Evolutionary conservation across 2,888 invertebrate species (phyloP).

Genomic region (Troides helena): DNA sequence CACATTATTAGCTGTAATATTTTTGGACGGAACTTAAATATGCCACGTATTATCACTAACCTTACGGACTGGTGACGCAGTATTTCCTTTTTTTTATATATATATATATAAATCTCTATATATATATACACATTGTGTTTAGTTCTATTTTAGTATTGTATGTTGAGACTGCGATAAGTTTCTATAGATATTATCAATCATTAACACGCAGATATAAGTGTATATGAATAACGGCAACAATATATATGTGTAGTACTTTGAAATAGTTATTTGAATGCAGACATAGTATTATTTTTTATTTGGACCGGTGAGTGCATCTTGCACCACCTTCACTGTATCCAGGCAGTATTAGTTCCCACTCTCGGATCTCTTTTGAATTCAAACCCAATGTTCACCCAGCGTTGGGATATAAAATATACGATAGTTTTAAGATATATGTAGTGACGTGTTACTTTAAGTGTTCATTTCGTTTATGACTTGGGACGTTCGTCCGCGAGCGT

Average conservation of each 20-base stretch:
- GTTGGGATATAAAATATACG: conserved; percentile 76
- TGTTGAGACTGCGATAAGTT: no score
- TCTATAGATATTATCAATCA: no score
- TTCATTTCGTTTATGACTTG: conserved; percentile 68
- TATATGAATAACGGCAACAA: no score
- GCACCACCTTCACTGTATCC: conserved; percentile 43
- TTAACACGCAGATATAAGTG: no score
- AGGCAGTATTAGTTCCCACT: conserved; percentile 73
- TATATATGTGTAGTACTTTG: no score
- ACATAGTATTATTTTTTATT: conserved; percentile 42
- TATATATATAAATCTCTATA: conserved; percentile 12
- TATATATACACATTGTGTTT: background rate
- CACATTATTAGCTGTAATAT: conserved; percentile 60
- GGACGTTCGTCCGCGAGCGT: background rate
- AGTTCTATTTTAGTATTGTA: no score
- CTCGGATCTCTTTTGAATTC: conserved; percentile 65
- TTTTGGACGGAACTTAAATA: conserved; percentile 66
- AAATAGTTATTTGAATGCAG: conserved; percentile 10
- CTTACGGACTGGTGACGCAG: conserved; percentile 61
- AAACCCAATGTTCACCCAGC: conserved; percentile 63
- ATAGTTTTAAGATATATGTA: conserved; percentile 66
- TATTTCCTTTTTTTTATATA: conserved; percentile 49
- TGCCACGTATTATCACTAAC: conserved; percentile 52
- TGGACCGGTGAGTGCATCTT: conserved; percentile 35
- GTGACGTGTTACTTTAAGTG: conserved; percentile 64